These are phyloP conservation scores for Lycopodina hypogea DNA, from an alignment of 37 sponge, comb jelly and placozoan genomes.

Conservation along the genomic window DNA sequence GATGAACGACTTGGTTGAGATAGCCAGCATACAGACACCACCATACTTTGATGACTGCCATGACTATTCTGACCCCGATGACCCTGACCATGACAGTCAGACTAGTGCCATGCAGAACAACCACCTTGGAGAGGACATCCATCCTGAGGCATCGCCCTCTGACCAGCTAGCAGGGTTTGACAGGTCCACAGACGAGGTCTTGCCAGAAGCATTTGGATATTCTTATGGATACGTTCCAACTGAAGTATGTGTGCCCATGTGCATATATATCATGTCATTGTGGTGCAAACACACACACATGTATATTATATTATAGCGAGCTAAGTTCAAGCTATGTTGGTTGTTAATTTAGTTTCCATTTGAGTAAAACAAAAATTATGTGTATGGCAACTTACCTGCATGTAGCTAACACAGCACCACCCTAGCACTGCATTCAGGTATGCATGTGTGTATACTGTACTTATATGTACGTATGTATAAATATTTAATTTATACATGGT, in stretches of 20 bases:
- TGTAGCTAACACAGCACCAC: too few species aligned
- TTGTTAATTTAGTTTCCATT: too few species aligned
- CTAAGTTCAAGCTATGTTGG: too few species aligned
- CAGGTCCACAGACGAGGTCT: neutral
- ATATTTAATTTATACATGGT: too few species aligned
- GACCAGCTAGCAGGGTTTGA: neutral
- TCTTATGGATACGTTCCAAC: conserved; percentile 11
- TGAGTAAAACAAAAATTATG: too few species aligned
- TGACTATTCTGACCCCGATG: conserved; percentile 26
- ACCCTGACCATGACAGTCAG: neutral
- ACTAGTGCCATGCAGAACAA: neutral
- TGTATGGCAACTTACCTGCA: too few species aligned
- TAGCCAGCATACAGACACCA: neutral
- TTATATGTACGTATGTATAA: too few species aligned
- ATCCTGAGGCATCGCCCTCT: neutral
- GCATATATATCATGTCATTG: too few species aligned
- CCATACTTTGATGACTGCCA: neutral
- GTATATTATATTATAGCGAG: too few species aligned
- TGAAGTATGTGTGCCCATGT: neutral
- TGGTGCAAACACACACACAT: too few species aligned
- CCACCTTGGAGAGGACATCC: conserved; percentile 5
- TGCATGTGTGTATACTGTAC: too few species aligned
- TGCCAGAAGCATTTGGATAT: neutral
- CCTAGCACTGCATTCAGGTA: too few species aligned
- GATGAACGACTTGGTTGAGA: neutral